Conservation (phyloP, 2,888 invertebrate genomes). For the Leptinotarsa juncta region DNA sequence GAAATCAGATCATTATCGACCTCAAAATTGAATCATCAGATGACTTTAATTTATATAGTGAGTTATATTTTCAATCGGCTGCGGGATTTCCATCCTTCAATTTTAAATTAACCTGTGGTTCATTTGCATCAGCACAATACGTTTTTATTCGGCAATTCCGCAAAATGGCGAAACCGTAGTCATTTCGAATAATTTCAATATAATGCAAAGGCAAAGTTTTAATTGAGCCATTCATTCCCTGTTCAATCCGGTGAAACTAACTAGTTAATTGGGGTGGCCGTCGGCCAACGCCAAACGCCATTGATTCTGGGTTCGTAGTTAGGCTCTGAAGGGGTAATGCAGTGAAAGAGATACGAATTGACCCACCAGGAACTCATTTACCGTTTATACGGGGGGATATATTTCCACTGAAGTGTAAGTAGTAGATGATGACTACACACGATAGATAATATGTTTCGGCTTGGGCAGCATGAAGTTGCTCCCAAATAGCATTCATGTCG, state of each 20-base stretch:
- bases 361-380: slow-evolving; percentile 1
- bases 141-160: not conserved
- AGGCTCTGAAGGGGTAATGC: slow-evolving; percentile 25
- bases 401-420: no score
- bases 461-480: no score
- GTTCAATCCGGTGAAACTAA: slow-evolving; percentile 40
- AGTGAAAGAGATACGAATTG: slow-evolving; percentile 34
- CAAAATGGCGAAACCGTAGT: slow-evolving; percentile 8
- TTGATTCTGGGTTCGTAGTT: slow-evolving; percentile 7
- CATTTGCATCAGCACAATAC: slow-evolving; percentile 16
- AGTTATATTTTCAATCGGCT: no score
- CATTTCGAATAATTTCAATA: slow-evolving; percentile 18
- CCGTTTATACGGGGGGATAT: not conserved
- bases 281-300: slow-evolving; percentile 30
- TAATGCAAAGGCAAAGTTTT: slow-evolving; percentile 33
- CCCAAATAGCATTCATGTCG: no score
- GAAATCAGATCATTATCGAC: no score
- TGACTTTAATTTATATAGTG: no score
- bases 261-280: slow-evolving; percentile 39
- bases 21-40: no score
- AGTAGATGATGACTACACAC: not conserved
- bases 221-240: slow-evolving; percentile 42
- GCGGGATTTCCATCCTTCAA: no score
- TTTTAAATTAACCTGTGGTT: not conserved
- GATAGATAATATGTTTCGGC: not conserved